Base-by-base conservation (phyloP, 1,140 invertebrate genomes). In the Papilio aristodemus region DNA sequence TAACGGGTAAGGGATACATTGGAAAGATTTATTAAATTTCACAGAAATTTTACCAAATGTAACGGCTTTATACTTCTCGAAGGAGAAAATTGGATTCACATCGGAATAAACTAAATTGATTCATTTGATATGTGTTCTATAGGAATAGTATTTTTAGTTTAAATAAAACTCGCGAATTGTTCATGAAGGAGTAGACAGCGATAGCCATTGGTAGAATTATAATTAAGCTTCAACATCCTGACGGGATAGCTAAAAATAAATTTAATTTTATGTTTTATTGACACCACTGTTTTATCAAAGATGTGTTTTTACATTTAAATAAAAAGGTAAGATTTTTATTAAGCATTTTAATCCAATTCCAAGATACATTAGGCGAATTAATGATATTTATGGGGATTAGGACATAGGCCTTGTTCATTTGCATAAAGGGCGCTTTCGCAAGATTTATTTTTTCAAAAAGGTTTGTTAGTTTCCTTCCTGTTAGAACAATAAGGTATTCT, bases 1-100 rank as follows among this genome's bases (percentile, higher is more conserved):
- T 41, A 46, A 39, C 46, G 63, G n/a, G 38, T 19, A 32, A 69
- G 46, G 69, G 50, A 70, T 66, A 70, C 62, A 27, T 67, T 62
- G 50, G 62, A 37, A 39, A 60, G 69, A 32, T 32, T 6, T 32
- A 32, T 32, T 32, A 32, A 32, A 3, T 2, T 32, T 32, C 27
- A 32, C 27, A 32, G 2, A 32, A 32, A 32, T 6, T 32, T 32
- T 2, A 32, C 27, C n/a, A n/a, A n/a, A n/a, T n/a, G n/a, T n/a
- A n/a, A n/a, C n/a, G n/a, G n/a, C n/a, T n/a, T n/a, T n/a, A n/a
- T n/a, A n/a, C n/a, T n/a, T n/a, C n/a, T n/a, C n/a, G n/a, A n/a
- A n/a, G 46, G 46, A 54, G 46, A 54, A 54, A 54, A 54, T 54
- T 54, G 46, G 46, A 54, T 54, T 54, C 46, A 54, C 46, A 54